A percentile compares a stretch with the other conserved stretches of the same genome.
These are phyloP conservation scores for Pogonus chalceus DNA, from an alignment of 1,140 invertebrate species.

Conservation along the genomic window DNA sequence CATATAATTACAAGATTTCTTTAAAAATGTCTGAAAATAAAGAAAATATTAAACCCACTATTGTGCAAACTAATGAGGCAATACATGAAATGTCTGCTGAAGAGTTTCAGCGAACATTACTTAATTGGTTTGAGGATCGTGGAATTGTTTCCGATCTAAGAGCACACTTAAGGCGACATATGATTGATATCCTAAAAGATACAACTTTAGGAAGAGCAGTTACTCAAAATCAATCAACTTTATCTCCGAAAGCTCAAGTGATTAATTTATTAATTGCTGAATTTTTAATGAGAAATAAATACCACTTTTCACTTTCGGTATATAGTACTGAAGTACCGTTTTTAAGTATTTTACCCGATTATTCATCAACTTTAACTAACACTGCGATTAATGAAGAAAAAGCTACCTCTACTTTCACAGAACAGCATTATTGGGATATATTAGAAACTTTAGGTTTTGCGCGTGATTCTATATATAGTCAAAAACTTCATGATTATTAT, in stretches of 20 bases:
- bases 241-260: slow-evolving; percentile 41
- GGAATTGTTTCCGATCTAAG: slow-evolving; percentile 42
- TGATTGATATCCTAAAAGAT: slow-evolving; percentile 40
- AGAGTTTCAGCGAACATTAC: slow-evolving; percentile 44
- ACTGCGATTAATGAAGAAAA: slow-evolving; percentile 15
- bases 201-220: slow-evolving; percentile 28
- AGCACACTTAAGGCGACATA: slow-evolving; percentile 42
- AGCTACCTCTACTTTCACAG: slow-evolving; percentile 29
- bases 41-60: background rate
- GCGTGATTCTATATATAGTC: slow-evolving; percentile 6
- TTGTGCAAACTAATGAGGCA: no score
- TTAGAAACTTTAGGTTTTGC: slow-evolving; percentile 36
- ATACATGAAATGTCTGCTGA: slow-evolving; percentile 29
- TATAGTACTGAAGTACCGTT: slow-evolving; percentile 45
- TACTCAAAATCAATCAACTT: slow-evolving; percentile 21
- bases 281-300: slow-evolving; percentile 43
- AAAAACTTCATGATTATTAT: slow-evolving; percentile 15
- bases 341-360: slow-evolving; percentile 26
- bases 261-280: slow-evolving; percentile 45
- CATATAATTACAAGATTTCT: background rate
- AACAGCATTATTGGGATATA: slow-evolving; percentile 38
- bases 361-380: no score
- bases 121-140: slow-evolving; percentile 43
- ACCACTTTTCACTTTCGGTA: slow-evolving; percentile 44
- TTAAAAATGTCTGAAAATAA: background rate